Evolutionary conservation across 2,888 invertebrate genomes (phyloP).

Genomic region (Ischnura elegans): DNA sequence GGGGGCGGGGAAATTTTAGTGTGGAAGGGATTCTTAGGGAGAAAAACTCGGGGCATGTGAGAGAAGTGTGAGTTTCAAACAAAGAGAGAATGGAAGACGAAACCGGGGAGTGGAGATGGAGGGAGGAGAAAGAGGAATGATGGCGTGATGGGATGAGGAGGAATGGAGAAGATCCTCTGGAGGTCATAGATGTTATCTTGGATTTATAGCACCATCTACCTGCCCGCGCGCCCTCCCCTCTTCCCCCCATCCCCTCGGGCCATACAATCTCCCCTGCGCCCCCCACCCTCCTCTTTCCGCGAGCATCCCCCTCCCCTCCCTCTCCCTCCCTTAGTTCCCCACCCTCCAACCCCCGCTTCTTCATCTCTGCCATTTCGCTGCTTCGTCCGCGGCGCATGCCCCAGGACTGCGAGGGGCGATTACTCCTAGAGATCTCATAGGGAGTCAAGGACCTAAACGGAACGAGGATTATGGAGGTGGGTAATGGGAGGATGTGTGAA

Average conservation of each 20-base stretch:
- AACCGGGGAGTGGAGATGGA: background rate
- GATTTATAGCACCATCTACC: slow-evolving; percentile 65
- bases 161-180: slow-evolving; percentile 2
- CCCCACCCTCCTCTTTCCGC: background rate
- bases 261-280: background rate
- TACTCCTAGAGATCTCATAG: background rate
- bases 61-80: slow-evolving; percentile 17
- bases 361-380: background rate
- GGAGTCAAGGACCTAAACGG: background rate
- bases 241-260: background rate
- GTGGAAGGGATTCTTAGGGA: background rate
- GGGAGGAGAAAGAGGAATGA: background rate
- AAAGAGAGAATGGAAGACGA: background rate
- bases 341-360: background rate
- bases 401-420: background rate
- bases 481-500: background rate
- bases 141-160: background rate
- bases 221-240: background rate
- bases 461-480: background rate
- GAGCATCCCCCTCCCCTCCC: background rate
- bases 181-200: slow-evolving; percentile 66
- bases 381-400: background rate
- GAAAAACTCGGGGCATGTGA: background rate
- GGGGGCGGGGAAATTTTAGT: background rate
- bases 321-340: background rate